phyloP scores from a whole-genome alignment of 2,113 vertebrate genomes.

The Naja naja region DNA sequence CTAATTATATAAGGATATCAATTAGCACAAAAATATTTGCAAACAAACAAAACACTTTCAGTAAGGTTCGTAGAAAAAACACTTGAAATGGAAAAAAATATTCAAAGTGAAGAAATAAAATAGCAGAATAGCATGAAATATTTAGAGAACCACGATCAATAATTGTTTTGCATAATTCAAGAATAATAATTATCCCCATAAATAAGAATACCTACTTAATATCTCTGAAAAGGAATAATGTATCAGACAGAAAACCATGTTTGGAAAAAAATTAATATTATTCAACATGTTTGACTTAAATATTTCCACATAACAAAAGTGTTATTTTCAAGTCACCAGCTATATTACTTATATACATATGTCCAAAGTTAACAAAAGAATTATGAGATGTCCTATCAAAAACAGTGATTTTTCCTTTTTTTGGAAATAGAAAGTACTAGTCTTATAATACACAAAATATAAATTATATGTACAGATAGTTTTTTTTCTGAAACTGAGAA shows the following conservation, averaged over 20 bases:
- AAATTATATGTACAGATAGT: conserved; percentile 62
- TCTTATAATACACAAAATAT: conserved; percentile 60
- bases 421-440: conserved; percentile 55
- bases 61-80: neutral
- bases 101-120: neutral
- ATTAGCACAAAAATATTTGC: neutral
- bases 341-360: conserved; percentile 72
- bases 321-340: conserved; percentile 69
- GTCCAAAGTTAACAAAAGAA: conserved; percentile 60
- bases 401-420: conserved; percentile 55
- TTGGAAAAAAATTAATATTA: conserved; percentile 77
- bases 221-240: conserved; percentile 56
- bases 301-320: conserved; percentile 79
- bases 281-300: conserved; percentile 80
- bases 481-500: conserved; percentile 45
- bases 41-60: neutral
- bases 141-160: neutral
- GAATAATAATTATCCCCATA: neutral
- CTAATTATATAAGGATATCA: neutral
- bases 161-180: neutral
- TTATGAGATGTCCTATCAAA: conserved; percentile 64
- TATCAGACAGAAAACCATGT: conserved; percentile 61
- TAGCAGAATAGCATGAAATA: neutral
- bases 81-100: neutral
- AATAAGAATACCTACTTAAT: neutral